phyloP scores from a whole-genome alignment of 2,888 invertebrate genomes.

The Caenorhabditis parvicauda region DNA sequence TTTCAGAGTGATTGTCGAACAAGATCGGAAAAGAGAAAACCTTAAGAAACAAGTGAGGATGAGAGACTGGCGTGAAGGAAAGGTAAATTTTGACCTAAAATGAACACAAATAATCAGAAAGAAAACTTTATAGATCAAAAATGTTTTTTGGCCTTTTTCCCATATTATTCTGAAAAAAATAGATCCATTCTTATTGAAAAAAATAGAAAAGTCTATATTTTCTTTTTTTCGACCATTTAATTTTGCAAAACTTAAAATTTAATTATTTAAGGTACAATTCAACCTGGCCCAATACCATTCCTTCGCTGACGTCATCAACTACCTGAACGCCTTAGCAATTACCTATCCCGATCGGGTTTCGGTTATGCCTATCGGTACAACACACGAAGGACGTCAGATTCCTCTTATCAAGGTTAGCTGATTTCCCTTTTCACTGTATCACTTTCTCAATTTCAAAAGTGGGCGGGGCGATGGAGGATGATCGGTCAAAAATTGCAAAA shows the following conservation, averaged over 20 bases:
- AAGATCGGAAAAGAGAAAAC: constrained; percentile 37
- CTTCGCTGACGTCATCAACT: constrained; percentile 61
- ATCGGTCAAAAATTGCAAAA: too few relatives aligned
- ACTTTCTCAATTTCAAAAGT: too few relatives aligned
- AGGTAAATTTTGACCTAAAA: constrained; percentile 22
- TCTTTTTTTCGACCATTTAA: too few relatives aligned
- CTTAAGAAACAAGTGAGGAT: constrained; percentile 33
- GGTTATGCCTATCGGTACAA: constrained; percentile 61
- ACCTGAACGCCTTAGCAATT: constrained; percentile 57
- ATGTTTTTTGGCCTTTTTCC: too few relatives aligned
- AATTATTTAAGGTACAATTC: constrained; percentile 46
- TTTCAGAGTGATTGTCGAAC: constrained; percentile 55
- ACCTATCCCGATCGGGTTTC: constrained; percentile 58
- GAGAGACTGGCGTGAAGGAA: constrained; percentile 43
- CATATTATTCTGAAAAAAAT: too few relatives aligned
- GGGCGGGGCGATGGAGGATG: too few relatives aligned
- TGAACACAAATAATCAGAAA: too few relatives aligned
- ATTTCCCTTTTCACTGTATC: too few relatives aligned
- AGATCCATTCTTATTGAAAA: too few relatives aligned
- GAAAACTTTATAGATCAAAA: too few relatives aligned
- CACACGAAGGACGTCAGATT: constrained; percentile 61
- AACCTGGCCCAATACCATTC: constrained; percentile 57
- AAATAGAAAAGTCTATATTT: too few relatives aligned
- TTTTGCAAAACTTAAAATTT: not conserved
- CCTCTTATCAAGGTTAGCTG: constrained; percentile 56